Percentiles rank a stretch among this genome's conserved stretches.
phyloP scores from a whole-genome alignment of 2,797 vertebrate genomes.

The Premnoplex brunnescens region DNA sequence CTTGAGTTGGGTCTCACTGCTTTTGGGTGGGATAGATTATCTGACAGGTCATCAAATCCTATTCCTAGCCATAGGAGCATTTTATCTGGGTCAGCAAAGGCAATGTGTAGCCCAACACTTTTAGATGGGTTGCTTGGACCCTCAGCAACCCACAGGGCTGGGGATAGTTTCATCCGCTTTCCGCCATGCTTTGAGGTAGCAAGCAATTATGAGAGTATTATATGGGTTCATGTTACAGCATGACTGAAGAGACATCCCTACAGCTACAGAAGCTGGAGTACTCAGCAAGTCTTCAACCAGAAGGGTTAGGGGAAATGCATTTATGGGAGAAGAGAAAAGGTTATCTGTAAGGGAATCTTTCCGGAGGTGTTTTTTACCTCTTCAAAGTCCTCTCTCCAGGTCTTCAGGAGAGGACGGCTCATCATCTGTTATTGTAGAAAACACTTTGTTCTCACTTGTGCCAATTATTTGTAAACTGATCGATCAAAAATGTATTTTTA shows the following conservation, averaged over 20 bases:
- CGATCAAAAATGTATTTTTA: slow-evolving; percentile 1
- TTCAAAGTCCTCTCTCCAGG: background rate
- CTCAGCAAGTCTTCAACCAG: background rate
- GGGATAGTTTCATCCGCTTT: background rate
- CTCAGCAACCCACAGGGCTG: background rate
- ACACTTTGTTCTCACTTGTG: background rate
- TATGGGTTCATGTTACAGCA: background rate
- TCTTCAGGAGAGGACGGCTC: background rate
- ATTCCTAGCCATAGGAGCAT: background rate
- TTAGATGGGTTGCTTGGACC: background rate
- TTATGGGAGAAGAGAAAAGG: background rate
- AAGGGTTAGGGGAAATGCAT: background rate
- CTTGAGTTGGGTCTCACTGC: background rate
- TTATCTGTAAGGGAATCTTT: background rate
- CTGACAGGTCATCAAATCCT: background rate
- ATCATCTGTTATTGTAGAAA: background rate
- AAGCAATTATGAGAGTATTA: background rate
- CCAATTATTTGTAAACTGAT: slow-evolving; percentile 27
- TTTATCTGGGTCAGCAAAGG: background rate
- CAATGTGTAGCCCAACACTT: background rate
- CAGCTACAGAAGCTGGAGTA: background rate
- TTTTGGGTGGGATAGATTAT: background rate
- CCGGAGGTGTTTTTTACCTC: background rate
- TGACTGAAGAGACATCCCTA: background rate
- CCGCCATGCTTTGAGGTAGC: background rate